Evolutionary conservation across 2,113 vertebrate genomes (phyloP), one percentile per base, ranked within the genome.

Genomic region (Pungitius pungitius): DNA sequence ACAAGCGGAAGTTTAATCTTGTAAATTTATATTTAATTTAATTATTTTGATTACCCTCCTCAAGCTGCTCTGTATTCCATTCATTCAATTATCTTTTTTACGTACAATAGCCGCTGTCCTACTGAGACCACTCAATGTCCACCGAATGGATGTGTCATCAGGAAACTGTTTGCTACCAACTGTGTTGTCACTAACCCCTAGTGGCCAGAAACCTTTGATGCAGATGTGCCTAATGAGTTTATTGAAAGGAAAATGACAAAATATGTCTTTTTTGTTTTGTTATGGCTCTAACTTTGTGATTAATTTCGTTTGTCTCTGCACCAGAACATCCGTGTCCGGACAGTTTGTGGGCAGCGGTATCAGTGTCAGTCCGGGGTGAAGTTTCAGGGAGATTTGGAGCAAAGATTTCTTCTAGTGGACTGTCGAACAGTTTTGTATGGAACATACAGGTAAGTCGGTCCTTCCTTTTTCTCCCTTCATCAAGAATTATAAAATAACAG

Each of bases 241-340:
- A n/a, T n/a, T n/a, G n/a, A 52, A 47, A 3, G 9, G 11, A 40
- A 40, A n/a, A n/a, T n/a, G n/a, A 1, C 5, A 17, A 45, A 22
- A n/a, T 51, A 4, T 13, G 1, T n/a, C 9, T 12, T 52, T n/a
- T 52, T 22, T 51, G 9, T 51, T 11, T 51, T 30, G 5, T 52
- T 26, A 22, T 26, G 4, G 13, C 20, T 43, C 8, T 33, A 33
- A 69, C 12, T 13, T 43, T 6, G 6, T 22, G 24, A 27, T 13
- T 73, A 33, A 54, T 69, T 33, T 2, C 59, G 33, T 26, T 73
- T n/a, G 27, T 67, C 57, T 84, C 33, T 73, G 22, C 79, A 85
- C 90, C 93, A 98, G 96, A 97, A 96, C 75, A 92, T 98, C 73
- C 94, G 96, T 22, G 94, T 98, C 2, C 94, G 96, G 35, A 96